Evolutionary conservation across 2,888 invertebrate species (phyloP), one percentile per base, ranked within the genome.

Genomic region (Drosophila neotestacea): DNA sequence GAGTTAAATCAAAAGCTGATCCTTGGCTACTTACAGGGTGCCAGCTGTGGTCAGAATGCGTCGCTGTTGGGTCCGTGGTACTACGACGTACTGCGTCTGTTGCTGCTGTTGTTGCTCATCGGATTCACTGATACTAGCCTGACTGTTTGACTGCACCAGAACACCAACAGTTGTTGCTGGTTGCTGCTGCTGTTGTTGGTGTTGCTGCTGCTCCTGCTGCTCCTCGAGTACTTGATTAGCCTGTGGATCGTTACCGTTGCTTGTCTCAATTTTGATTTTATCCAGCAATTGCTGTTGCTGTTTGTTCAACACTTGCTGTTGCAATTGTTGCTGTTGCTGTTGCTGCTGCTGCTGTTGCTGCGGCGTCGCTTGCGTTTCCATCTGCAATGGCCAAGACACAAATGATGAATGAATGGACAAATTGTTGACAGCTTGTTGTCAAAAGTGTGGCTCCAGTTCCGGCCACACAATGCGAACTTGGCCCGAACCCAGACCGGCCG

Each of bases 41-140:
- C 93, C 93, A 4, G 92, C 89, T 22, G 93, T 93, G 67, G 93
- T 93, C 28, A 93, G 81, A 54, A 93, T 93, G 38, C 93, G 90
- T 6, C 91, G 85, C 66, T 91, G 91, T 60, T 85, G 91, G 4
- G 88, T 79, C 30, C 89, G 87, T 22, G 85, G 86, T 63, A 90
- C 68, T 9, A 83, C 72, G 28, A 76, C 78, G 47, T 79, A 79
- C 46, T 79, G 77, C 9, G 75, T 46, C 60, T 77, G 69, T 39
- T 81, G 78, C 41, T 77, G 65, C 38, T 51, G 51, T 2, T 50
- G 54, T 7, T 55, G 77, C 16, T 87, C 85, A 9, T 86, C 88
- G 13, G 81, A 44, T 16, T 78, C 85, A 4, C 67, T 78, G 30
- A 30, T 4, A 30, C 30, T 30, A 7, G 71, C 38, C 34, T 81